These are phyloP conservation scores for Acanthacorydalis orientalis DNA, from an alignment of 2,888 invertebrate species.

Conservation along the genomic window DNA sequence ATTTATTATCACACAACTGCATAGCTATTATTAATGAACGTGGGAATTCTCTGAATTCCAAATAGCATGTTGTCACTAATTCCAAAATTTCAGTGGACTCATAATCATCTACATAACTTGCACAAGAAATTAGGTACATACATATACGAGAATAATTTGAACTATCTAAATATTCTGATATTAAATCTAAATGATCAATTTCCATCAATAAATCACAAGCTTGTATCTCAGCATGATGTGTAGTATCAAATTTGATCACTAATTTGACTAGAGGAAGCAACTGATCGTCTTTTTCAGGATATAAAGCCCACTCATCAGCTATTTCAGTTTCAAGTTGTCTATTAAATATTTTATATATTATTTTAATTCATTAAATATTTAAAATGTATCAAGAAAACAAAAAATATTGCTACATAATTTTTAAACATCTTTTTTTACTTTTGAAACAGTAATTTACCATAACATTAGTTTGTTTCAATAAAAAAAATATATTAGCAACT, in stretches of 20 bases:
- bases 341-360: constrained; percentile 9
- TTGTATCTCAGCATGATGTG: constrained; percentile 96
- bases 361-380: too few relatives aligned
- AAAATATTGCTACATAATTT: too few relatives aligned
- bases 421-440: too few relatives aligned
- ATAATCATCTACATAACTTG: constrained; percentile 88
- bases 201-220: constrained; percentile 98
- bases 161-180: constrained; percentile 75
- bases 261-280: constrained; percentile 66
- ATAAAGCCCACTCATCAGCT: constrained; percentile 60
- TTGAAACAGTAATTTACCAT: too few relatives aligned
- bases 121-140: constrained; percentile 83
- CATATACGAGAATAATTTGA: constrained; percentile 86
- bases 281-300: constrained; percentile 31
- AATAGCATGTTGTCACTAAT: constrained; percentile 68
- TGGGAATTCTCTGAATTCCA: constrained; percentile 74
- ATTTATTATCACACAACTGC: constrained; percentile 65
- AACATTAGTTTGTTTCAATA: too few relatives aligned
- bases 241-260: constrained; percentile 89
- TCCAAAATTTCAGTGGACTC: constrained; percentile 72
- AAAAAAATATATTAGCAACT: too few relatives aligned
- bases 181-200: constrained; percentile 75
- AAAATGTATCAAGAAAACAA: too few relatives aligned
- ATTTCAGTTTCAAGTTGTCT: constrained; percentile 84
- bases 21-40: constrained; percentile 84